phyloP scores from a whole-genome alignment of 1,140 invertebrate genomes.

The Frieseomelitta varia region DNA sequence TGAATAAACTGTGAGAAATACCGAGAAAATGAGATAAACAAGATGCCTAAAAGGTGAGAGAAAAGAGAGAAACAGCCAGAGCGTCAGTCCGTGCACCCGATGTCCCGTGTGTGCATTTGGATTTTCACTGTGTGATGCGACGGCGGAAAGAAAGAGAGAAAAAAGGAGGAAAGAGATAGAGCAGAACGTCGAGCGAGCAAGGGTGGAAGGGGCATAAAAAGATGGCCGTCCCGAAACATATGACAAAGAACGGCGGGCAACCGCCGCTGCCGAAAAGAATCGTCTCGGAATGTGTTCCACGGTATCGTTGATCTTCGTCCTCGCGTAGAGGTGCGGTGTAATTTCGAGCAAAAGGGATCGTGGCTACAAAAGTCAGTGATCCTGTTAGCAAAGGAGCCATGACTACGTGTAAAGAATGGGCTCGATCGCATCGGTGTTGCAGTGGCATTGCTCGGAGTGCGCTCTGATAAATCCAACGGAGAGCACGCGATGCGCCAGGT shows the following conservation, averaged over 20 bases:
- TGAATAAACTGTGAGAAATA: neutral
- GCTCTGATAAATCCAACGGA: conserved; percentile 93
- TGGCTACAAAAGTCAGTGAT: conserved; percentile 49
- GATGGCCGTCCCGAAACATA: conserved; percentile 79
- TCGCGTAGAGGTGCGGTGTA: conserved; percentile 19
- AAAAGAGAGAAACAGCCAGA: neutral
- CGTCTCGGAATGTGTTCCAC: conserved; percentile 34
- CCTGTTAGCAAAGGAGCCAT: conserved; percentile 74
- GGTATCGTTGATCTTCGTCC: conserved; percentile 57
- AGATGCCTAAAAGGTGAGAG: neutral
- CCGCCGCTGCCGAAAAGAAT: conserved; percentile 56
- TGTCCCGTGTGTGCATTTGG: neutral
- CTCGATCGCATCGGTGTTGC: conserved; percentile 93
- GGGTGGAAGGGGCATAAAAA: conserved; percentile 63
- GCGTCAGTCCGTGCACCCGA: neutral
- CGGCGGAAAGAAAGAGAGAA: neutral
- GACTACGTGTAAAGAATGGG: conserved; percentile 86
- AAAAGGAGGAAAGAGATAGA: conserved; percentile 6
- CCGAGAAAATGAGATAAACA: neutral
- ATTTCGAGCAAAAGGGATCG: conserved; percentile 29
- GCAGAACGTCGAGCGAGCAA: neutral
- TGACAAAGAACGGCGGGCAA: conserved; percentile 78
- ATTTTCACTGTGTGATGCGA: conserved; percentile 20
- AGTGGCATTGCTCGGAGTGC: conserved; percentile 94
- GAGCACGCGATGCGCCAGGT: conserved; percentile 89